These are phyloP conservation scores for Mus minutoides DNA, from an alignment of 2,797 vertebrate genomes.

Conservation along the genomic window DNA sequence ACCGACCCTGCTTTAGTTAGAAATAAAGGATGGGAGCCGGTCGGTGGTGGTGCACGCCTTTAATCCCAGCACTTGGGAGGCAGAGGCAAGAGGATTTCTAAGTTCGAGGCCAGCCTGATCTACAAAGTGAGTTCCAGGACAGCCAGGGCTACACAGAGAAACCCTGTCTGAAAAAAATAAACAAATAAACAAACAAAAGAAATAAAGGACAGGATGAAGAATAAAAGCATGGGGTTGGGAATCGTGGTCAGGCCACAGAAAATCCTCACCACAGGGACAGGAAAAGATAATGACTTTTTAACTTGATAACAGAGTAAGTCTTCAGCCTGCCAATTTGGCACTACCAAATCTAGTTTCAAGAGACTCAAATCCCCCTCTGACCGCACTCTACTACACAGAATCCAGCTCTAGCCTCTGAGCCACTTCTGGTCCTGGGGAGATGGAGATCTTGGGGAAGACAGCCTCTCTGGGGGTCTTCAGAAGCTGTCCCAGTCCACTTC, in stretches of 20 bases:
- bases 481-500: constrained; percentile 27
- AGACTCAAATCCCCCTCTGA: background rate
- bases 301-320: constrained; percentile 3
- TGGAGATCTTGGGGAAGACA: background rate
- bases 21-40: constrained; percentile 5
- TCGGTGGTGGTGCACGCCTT: too few relatives aligned
- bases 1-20: background rate
- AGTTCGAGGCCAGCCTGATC: too few relatives aligned
- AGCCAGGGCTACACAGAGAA: too few relatives aligned
- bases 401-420: background rate
- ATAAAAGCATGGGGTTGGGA: background rate
- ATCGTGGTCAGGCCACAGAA: background rate
- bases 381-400: background rate
- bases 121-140: too few relatives aligned
- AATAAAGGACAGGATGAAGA: background rate
- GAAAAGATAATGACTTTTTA: background rate
- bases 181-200: too few relatives aligned
- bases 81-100: too few relatives aligned
- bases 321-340: background rate
- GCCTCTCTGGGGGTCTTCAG: background rate
- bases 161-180: too few relatives aligned
- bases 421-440: background rate
- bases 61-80: too few relatives aligned
- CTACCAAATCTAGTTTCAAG: background rate
- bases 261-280: background rate